Percentiles rank a stretch among this genome's conserved stretches.
phyloP scores from a whole-genome alignment of 2,797 vertebrate genomes.

The Chaunax sp. region DNA sequence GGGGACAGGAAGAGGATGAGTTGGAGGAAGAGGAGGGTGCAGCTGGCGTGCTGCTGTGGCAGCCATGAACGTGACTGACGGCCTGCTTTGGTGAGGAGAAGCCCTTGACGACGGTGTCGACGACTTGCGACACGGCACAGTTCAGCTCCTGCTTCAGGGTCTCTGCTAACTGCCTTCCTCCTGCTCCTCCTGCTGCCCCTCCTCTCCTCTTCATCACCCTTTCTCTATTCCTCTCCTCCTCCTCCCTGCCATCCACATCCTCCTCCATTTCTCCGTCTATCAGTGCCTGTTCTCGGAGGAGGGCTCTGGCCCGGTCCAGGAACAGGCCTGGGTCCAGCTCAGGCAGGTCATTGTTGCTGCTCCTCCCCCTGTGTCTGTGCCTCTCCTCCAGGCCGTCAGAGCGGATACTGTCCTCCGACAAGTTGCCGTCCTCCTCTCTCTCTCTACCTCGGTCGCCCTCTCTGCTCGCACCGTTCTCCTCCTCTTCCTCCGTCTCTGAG shows the following conservation, averaged over 20 bases:
- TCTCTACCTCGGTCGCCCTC: constrained; percentile 62
- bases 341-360: constrained; percentile 85
- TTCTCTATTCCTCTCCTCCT: constrained; percentile 57
- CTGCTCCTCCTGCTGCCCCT: constrained; percentile 42
- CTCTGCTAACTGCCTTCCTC: constrained; percentile 92
- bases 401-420: constrained; percentile 97
- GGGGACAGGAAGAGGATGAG: constrained; percentile 78
- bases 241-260: constrained; percentile 85
- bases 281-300: constrained; percentile 92
- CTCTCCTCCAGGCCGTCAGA: constrained; percentile 91
- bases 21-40: constrained; percentile 92
- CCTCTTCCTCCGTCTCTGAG: constrained; percentile 87
- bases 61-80: constrained; percentile 86
- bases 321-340: constrained; percentile 96
- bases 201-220: constrained; percentile 84
- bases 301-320: constrained; percentile 92
- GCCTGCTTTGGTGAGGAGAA: constrained; percentile 85
- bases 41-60: constrained; percentile 69
- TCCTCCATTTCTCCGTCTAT: constrained; percentile 80
- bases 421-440: constrained; percentile 93
- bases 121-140: constrained; percentile 97
- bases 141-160: constrained; percentile 98
- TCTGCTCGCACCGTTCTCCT: constrained; percentile 64
- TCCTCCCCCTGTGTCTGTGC: constrained; percentile 68
- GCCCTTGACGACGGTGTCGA: constrained; percentile 98